A percentile compares a stretch with the other conserved stretches of the same genome.
Conservation (phyloP, 2,113 vertebrate species). For the Channa maculata region DNA sequence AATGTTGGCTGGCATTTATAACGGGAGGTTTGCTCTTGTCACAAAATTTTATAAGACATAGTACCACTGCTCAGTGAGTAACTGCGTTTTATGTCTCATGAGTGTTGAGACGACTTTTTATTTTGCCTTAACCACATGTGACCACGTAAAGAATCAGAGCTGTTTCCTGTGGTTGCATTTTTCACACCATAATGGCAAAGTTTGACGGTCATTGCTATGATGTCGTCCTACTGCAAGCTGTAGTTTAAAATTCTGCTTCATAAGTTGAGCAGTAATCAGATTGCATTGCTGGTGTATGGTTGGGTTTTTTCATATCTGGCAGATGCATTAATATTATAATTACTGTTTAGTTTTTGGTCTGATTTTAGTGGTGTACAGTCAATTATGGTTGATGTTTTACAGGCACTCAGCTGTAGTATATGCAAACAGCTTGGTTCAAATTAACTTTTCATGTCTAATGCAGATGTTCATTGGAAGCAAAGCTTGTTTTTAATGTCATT, state of each 20-base stretch:
- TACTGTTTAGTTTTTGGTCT: conserved; percentile 8
- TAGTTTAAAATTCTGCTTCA: conserved; percentile 42
- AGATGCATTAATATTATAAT: conserved; percentile 23
- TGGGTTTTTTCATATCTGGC: conserved; percentile 51
- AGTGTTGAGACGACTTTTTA: background rate
- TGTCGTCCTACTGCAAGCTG: conserved; percentile 37
- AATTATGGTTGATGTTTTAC: conserved; percentile 54
- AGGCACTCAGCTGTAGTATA: conserved; percentile 28
- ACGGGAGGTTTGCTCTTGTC: background rate
- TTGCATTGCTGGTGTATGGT: conserved; percentile 36
- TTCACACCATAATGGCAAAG: conserved; percentile 46
- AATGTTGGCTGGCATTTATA: background rate
- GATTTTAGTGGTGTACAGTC: conserved; percentile 36
- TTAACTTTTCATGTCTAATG: conserved; percentile 27
- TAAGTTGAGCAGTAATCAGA: conserved; percentile 46
- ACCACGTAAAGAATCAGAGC: conserved; percentile 43
- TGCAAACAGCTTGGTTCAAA: conserved; percentile 32
- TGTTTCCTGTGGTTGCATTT: conserved; percentile 58
- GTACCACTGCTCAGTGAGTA: background rate
- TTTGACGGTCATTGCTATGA: conserved; percentile 43
- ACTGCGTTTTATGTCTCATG: too few relatives aligned
- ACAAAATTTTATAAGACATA: background rate
- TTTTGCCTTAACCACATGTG: conserved; percentile 15
- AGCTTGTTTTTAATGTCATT: conserved; percentile 49
- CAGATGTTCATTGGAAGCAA: conserved; percentile 37